These are phyloP conservation scores for Melanotaenia boesemani DNA, from an alignment of 2,797 vertebrate species.

Conservation along the genomic window DNA sequence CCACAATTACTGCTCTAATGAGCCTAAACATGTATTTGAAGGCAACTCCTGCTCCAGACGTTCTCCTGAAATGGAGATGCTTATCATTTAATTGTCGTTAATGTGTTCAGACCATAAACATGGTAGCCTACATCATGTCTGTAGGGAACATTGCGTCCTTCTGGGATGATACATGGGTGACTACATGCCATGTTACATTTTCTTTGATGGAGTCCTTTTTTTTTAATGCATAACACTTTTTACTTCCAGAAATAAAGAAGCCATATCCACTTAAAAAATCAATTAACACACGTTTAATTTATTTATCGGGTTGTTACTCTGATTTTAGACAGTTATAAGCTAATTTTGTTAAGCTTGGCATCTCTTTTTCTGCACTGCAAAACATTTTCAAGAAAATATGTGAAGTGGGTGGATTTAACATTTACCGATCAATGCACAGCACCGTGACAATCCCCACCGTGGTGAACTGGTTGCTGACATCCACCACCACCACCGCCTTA, in stretches of 20 bases:
- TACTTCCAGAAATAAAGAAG: neutral
- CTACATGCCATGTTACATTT: neutral
- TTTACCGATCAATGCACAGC: slow-evolving; percentile 86
- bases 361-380: neutral
- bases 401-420: neutral
- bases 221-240: neutral
- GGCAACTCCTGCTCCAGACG: slow-evolving; percentile 2
- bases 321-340: neutral
- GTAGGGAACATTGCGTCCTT: slow-evolving; percentile 30
- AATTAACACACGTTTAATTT: neutral
- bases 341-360: neutral
- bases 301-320: neutral
- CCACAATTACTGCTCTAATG: slow-evolving; percentile 18
- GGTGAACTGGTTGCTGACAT: slow-evolving; percentile 89
- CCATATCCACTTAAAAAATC: no score
- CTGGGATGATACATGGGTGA: slow-evolving; percentile 9
- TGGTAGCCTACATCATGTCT: neutral
- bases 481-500: slow-evolving; percentile 87
- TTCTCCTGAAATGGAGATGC: slow-evolving; percentile 27
- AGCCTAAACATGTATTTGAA: slow-evolving; percentile 6
- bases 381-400: neutral
- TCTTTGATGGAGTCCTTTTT: no score
- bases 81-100: slow-evolving; percentile 28
- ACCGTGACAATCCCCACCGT: slow-evolving; percentile 88
- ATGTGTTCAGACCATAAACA: slow-evolving; percentile 39